Conservation (phyloP, 2,113 vertebrate species). For the Pomatostomus ruficeps region DNA sequence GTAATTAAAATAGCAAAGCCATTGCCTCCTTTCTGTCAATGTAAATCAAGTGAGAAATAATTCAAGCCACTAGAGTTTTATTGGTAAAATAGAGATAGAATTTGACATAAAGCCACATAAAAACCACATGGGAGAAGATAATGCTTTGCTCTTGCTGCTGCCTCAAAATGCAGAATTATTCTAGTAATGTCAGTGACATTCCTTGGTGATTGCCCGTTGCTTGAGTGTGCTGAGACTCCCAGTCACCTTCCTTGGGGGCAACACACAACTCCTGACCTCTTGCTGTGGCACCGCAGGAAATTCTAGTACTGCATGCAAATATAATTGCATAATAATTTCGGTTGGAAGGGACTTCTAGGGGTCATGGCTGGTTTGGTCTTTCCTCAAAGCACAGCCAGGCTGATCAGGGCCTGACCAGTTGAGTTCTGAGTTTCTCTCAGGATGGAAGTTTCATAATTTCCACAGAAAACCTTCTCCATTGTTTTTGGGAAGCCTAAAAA, state of each 20-base stretch:
- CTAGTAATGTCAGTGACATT: background rate
- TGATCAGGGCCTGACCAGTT: background rate
- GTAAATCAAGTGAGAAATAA: background rate
- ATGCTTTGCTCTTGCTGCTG: background rate
- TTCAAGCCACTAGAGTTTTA: background rate
- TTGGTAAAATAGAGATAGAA: background rate
- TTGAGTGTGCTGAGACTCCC: background rate
- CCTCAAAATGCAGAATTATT: background rate
- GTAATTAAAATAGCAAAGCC: background rate
- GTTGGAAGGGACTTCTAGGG: background rate
- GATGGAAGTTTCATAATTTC: background rate
- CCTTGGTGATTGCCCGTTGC: background rate
- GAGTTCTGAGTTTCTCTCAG: background rate
- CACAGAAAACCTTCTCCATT: background rate
- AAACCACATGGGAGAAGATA: background rate
- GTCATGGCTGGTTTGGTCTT: background rate
- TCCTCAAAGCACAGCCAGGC: background rate
- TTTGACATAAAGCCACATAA: background rate
- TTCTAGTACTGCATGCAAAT: background rate
- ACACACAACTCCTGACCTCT: background rate
- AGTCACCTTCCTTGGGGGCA: background rate
- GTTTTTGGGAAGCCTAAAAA: background rate
- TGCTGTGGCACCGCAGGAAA: background rate
- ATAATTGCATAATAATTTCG: background rate
- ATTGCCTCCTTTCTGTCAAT: background rate